A percentile compares a stretch with the other conserved stretches of the same genome.
Conservation (phyloP, 2,888 invertebrate genomes). For the Congeria kusceri region DNA sequence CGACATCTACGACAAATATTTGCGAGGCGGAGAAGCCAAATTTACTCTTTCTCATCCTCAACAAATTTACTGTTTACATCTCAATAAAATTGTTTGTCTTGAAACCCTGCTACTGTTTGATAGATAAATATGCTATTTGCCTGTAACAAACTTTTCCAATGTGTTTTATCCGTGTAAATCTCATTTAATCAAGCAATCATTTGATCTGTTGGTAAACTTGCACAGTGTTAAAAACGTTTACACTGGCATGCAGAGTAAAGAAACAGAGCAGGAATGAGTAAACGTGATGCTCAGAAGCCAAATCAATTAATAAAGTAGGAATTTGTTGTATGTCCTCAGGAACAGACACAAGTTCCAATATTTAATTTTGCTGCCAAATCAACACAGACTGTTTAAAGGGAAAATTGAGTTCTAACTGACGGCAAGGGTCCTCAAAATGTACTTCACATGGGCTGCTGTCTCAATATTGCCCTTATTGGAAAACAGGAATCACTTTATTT, state of each 20-base stretch:
- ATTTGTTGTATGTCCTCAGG: slow-evolving; percentile 26
- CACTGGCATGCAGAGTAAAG: slow-evolving; percentile 50
- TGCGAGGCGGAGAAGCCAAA: slow-evolving; percentile 18
- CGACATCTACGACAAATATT: slow-evolving; percentile 17
- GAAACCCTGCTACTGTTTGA: slow-evolving; percentile 43
- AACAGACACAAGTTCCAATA: no score
- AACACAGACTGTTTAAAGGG: no score
- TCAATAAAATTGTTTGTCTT: slow-evolving; percentile 33
- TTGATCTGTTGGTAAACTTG: slow-evolving; percentile 56
- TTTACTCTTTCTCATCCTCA: slow-evolving; percentile 37
- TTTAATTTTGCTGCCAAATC: no score
- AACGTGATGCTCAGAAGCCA: slow-evolving; percentile 12
- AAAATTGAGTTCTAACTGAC: no score
- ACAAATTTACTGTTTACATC: slow-evolving; percentile 43
- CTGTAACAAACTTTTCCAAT: slow-evolving; percentile 51
- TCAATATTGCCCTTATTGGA: no score
- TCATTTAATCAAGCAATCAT: slow-evolving; percentile 41
- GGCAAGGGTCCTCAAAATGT: no score
- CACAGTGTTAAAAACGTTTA: slow-evolving; percentile 63
- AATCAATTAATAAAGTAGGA: slow-evolving; percentile 51
- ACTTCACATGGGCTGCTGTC: no score
- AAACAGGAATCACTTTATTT: no score
- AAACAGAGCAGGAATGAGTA: slow-evolving; percentile 41
- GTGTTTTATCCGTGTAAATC: slow-evolving; percentile 57
- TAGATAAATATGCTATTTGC: slow-evolving; percentile 57